phyloP scores from a whole-genome alignment of 2,888 invertebrate genomes.

The Pyralis farinalis region DNA sequence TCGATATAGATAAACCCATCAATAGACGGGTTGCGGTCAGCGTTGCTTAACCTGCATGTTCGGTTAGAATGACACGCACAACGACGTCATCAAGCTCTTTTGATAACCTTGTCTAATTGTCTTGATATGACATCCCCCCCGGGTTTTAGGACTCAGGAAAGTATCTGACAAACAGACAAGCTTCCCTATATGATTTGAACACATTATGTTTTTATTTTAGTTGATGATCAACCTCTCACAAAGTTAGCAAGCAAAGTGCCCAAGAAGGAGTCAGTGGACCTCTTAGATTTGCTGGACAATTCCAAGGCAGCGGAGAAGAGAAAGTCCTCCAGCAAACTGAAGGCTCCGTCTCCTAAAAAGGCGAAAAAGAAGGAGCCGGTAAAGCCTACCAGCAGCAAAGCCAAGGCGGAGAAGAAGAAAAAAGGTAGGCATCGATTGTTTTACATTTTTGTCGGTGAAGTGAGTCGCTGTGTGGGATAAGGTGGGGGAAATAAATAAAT shows the following conservation, averaged over 20 bases:
- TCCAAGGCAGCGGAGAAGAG: slow-evolving; percentile 51
- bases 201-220: slow-evolving; percentile 33
- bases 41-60: too few relatives aligned
- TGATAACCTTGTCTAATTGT: too few relatives aligned
- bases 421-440: slow-evolving; percentile 61
- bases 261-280: slow-evolving; percentile 59
- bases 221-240: slow-evolving; percentile 65
- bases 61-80: too few relatives aligned
- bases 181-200: not conserved
- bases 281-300: slow-evolving; percentile 53
- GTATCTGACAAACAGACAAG: too few relatives aligned
- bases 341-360: slow-evolving; percentile 49
- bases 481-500: too few relatives aligned
- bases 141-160: too few relatives aligned
- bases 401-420: slow-evolving; percentile 61
- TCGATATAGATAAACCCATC: too few relatives aligned
- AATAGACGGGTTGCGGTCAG: too few relatives aligned
- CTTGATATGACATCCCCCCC: too few relatives aligned
- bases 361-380: slow-evolving; percentile 44
- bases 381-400: slow-evolving; percentile 52
- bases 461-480: slow-evolving; percentile 32
- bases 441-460: slow-evolving; percentile 21
- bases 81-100: too few relatives aligned
- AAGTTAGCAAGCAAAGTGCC: slow-evolving; percentile 60
- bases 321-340: slow-evolving; percentile 50